Percentiles rank a stretch among this genome's conserved stretches.
Conservation (phyloP, 2,113 vertebrate genomes). For the Oxygymnocypris stewartii region DNA sequence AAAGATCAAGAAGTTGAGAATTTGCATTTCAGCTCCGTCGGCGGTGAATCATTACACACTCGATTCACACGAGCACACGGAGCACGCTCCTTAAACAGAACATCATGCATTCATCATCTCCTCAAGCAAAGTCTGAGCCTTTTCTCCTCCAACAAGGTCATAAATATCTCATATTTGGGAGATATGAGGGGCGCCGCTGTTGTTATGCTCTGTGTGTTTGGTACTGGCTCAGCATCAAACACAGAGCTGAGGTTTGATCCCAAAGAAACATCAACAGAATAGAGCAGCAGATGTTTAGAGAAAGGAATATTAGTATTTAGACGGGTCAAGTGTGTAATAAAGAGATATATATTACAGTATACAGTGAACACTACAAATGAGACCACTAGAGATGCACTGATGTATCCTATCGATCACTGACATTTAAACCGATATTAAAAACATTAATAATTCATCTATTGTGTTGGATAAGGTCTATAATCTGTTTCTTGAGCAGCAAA, state of each 20-base stretch:
- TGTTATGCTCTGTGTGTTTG: neutral
- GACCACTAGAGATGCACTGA: neutral
- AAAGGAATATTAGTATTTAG: neutral
- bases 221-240: neutral
- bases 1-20: neutral
- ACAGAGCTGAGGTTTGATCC: neutral
- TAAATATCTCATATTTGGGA: constrained; percentile 18
- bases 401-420: neutral
- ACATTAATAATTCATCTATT: neutral
- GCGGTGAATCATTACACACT: too few species aligned
- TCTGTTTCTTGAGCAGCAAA: neutral
- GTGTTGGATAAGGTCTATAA: neutral
- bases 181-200: neutral
- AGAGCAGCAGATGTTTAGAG: neutral
- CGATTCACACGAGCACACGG: neutral
- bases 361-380: neutral
- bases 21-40: neutral
- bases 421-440: neutral
- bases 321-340: neutral
- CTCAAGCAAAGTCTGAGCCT: neutral
- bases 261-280: neutral
- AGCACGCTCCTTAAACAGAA: neutral
- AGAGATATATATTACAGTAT: neutral
- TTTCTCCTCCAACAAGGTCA: neutral
- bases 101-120: neutral